Evolutionary conservation across 2,797 vertebrate genomes (phyloP), one percentile per base, ranked within the genome.

Genomic region (Centroberyx gerrardi): DNA sequence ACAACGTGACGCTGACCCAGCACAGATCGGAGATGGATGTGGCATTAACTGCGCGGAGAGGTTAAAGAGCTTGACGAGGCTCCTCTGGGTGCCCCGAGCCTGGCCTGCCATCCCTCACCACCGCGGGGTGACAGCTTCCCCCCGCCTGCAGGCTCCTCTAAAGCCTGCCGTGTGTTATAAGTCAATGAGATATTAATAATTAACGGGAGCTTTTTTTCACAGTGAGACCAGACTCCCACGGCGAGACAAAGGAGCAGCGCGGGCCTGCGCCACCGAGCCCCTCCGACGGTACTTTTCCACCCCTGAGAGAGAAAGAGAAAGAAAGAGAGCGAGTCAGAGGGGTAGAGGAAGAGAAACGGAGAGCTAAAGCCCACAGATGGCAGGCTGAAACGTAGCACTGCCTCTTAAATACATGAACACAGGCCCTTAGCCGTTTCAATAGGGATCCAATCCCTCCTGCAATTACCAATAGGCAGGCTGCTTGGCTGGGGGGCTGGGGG

Each of bases 151-250:
- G 68, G 79, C 74, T 87, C 71, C 77, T 88, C 84, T 86, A 76
- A 85, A 89, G 70, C 82, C 71, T 65, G 87, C 85, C 29, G 75
- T 71, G 85, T 38, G 46, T 87, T 91, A 81, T 76, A 91, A 90
- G 83, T 89, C 85, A 88, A 85, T 90, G 80, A 84, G 74, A 90
- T 88, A 91, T 94, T 90, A 93, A 93, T 92, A 90, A 93, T 93
- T 92, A 92, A 91, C 88, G 13, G 5, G 27, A 75, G 81, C 76
- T 86, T 86, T 87, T 87, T 87, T 83, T 79, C 75, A 56, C 72
- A 60, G 74, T 63, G 63, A 87, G 86, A 87, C 83, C 38, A 85
- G 77, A 88, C 87, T 91, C 91, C 83, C 90, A 90, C 76, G 18
- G 81, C 59, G 78, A 78, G 71, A 93, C 92, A 92, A 93, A 90